Evolutionary conservation across 2,797 vertebrate genomes (phyloP).

Genomic region (Liasis olivaceus): DNA sequence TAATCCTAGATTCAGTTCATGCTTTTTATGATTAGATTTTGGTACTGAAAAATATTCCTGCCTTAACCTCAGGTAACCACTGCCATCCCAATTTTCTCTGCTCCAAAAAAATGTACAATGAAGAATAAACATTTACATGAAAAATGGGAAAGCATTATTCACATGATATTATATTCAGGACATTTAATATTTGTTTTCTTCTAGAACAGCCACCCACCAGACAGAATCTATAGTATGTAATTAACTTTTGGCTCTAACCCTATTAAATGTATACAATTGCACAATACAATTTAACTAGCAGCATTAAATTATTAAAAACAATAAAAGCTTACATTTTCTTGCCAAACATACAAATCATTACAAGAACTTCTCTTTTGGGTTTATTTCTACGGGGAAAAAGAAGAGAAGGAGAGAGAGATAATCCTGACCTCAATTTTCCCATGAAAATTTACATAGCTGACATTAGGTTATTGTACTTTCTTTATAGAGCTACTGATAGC

Average conservation of each 20-base stretch:
- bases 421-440: background rate
- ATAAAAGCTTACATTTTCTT: background rate
- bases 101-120: background rate
- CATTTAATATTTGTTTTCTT: background rate
- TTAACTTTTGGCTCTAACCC: background rate
- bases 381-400: background rate
- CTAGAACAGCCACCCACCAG: background rate
- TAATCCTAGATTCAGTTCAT: background rate
- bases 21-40: background rate
- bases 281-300: background rate
- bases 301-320: background rate
- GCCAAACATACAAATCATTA: background rate
- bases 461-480: conserved; percentile 6
- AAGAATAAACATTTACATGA: background rate
- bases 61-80: background rate
- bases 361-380: conserved; percentile 6
- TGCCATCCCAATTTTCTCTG: background rate
- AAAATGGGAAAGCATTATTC: background rate
- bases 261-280: background rate
- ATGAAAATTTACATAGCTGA: conserved; percentile 30
- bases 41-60: background rate
- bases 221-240: background rate
- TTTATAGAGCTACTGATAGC: conserved; percentile 11
- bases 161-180: background rate
- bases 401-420: background rate